Evolutionary conservation across 2,888 invertebrate genomes (phyloP), one percentile per base, ranked within the genome.

Genomic region (Cephus pygmeus): DNA sequence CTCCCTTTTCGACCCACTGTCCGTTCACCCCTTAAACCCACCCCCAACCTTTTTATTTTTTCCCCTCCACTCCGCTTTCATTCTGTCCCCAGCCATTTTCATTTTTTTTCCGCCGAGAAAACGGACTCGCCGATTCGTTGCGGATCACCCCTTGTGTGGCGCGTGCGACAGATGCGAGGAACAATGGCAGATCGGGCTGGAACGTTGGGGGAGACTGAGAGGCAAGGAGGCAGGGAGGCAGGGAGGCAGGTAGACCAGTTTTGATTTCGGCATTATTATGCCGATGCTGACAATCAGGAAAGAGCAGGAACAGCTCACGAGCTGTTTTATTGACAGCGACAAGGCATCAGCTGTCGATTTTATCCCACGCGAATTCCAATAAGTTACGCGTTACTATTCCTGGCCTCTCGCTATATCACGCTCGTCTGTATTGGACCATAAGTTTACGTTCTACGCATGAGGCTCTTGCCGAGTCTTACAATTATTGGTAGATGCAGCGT

Each of bases 141-240:
- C 35, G 73, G 34, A 75, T 34, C 40, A 36, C 68, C 75, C 75
- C 76, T 76, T 56, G 78, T 56, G 75, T 36, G 73, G 73, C 80
- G 76, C 83, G 81, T 81, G 84, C 85, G 87, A 88, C 88, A 88
- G 88, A 88, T 88, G 88, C 86, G 83, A 80, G 81, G 87, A 86
- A 87, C 87, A 87, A 87, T 85, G 85, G 79, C 71, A 73, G 74
- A 76, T 77, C 77, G 81, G 80, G 83, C 56, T 23, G 56, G 1
- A 56, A 23, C 23, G 56, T 0, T 23, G 56, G 56, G 56, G 56
- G 56, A 56, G 40, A 56, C 56, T 23, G 15, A 2, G 40, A 6
- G 40, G 15, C 23, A 4, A 0, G 40, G 40, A 1, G 40, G 15
- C 40, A 4, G 40, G 40, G 40, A 1, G 40, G 9, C 40, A 9